Base-by-base conservation (phyloP, 2,797 vertebrate genomes). In the Sardinella longiceps region DNA sequence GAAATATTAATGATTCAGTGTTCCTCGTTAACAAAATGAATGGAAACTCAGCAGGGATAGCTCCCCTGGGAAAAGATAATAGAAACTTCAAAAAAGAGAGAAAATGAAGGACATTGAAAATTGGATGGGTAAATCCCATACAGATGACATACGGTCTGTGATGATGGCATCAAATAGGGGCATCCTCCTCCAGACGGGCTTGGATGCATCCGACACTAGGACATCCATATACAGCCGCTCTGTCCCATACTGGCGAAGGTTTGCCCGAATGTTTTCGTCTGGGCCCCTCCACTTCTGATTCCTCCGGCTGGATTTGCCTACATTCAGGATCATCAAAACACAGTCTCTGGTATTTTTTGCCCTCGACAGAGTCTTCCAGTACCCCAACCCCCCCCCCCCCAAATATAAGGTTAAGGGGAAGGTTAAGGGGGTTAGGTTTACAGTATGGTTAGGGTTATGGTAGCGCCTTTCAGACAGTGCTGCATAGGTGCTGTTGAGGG, bases 261-360 rank as follows among this genome's bases (percentile, higher is more conserved):
- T 99, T 80, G 98, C 98, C 92, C 96, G 92, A 88, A 99, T 99
- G 56, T 99, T 99, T 92, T 99, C 98, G 92, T 99, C 98, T 0
- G 98, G 98, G 56, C 98, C 98, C 91, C 98, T 96, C 98, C 98
- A 99, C 84, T 97, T 98, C 91, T 99, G 98, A 92, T 98, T 97
- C 93, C 96, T 99, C 87, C 98, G 96, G 91, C 95, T 98, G 6
- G 98, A 97, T 88, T 99, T 97, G 85, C 98, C 98, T 99, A 86
- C 53, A 91, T 43, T 77, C 15, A 43, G 33, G 33, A 20, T 20
- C 2, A 77, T 33, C 37, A 77, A 39, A 43, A 77, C 37, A 43
- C 37, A 77, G n/a, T n/a, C n/a, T n/a, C n/a, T 33, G n/a, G n/a
- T n/a, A n/a, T n/a, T n/a, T n/a, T n/a, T n/a, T n/a, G n/a, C n/a